A percentile compares a stretch with the other conserved stretches of the same genome.
Evolutionary conservation across 1,140 invertebrate genomes (phyloP).

Genomic region (Drosophila nikananu): DNA sequence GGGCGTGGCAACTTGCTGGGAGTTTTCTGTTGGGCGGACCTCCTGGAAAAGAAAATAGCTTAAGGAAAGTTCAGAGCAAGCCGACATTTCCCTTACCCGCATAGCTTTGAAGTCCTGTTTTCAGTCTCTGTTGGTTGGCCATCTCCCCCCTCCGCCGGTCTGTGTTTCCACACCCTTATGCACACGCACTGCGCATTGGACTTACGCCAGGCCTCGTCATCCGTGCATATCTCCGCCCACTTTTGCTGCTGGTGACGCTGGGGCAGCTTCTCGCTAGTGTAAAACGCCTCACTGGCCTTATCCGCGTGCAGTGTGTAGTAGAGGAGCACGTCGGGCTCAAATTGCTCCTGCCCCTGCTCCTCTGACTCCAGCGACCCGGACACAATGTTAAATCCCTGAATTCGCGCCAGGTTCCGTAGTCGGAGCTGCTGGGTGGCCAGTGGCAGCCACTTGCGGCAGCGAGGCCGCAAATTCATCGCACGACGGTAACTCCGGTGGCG

Average conservation of each 20-base stretch:
- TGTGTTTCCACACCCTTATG: conserved; percentile 77
- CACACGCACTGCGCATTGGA: conserved; percentile 80
- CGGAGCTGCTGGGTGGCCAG: conserved; percentile 89
- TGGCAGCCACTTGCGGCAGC: conserved; percentile 89
- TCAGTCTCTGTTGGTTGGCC: conserved; percentile 63
- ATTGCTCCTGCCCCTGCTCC: conserved; percentile 11
- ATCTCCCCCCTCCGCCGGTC: conserved; percentile 23
- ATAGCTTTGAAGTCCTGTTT: neutral
- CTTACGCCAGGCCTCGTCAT: conserved; percentile 69
- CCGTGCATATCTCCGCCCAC: conserved; percentile 87
- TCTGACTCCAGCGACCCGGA: conserved; percentile 4
- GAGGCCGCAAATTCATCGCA: conserved; percentile 87
- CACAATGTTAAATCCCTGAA: conserved; percentile 88
- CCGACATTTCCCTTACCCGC: neutral
- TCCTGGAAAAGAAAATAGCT: conserved; percentile 1
- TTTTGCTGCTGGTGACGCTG: conserved; percentile 87
- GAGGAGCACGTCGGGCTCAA: conserved; percentile 86
- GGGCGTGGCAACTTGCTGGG: conserved; percentile 53
- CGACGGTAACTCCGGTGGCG: conserved; percentile 3
- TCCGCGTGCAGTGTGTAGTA: conserved; percentile 93
- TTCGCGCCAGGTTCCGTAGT: conserved; percentile 90
- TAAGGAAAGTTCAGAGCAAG: neutral
- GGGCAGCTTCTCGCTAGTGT: conserved; percentile 92
- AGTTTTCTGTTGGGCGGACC: conserved; percentile 37
- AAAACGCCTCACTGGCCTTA: conserved; percentile 92